A percentile compares a stretch with the other conserved stretches of the same genome.
phyloP scores from a whole-genome alignment of 1,140 invertebrate species.

The Sminthurides bifidus region DNA sequence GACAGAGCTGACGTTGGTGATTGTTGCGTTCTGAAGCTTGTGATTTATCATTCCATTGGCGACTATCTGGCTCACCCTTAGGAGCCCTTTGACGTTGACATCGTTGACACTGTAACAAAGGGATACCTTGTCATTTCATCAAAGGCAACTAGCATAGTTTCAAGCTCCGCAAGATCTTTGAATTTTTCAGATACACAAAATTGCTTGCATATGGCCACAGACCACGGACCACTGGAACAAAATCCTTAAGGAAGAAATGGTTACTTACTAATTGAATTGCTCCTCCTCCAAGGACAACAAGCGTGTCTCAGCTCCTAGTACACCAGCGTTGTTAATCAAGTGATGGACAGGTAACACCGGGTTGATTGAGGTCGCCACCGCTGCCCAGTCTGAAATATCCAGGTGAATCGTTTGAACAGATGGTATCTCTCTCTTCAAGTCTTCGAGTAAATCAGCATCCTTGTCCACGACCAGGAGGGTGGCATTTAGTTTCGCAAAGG shows the following conservation, averaged over 20 bases:
- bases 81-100: no score
- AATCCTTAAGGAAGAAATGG: background rate
- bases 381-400: background rate
- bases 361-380: background rate
- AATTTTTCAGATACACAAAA: no score
- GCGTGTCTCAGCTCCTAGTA: background rate
- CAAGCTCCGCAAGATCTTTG: no score
- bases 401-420: background rate
- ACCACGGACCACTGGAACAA: no score
- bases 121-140: no score
- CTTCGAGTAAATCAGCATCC: background rate
- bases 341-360: slow-evolving; percentile 4
- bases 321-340: background rate
- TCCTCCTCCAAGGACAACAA: background rate
- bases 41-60: no score
- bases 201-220: no score
- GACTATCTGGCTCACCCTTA: no score
- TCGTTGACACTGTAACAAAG: no score
- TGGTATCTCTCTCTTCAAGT: background rate
- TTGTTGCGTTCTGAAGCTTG: background rate
- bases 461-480: background rate
- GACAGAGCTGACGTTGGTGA: no score
- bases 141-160: no score
- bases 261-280: background rate
- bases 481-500: background rate